These are phyloP conservation scores for Hippoglossus stenolepis DNA, from an alignment of 2,113 vertebrate species.

Conservation along the genomic window DNA sequence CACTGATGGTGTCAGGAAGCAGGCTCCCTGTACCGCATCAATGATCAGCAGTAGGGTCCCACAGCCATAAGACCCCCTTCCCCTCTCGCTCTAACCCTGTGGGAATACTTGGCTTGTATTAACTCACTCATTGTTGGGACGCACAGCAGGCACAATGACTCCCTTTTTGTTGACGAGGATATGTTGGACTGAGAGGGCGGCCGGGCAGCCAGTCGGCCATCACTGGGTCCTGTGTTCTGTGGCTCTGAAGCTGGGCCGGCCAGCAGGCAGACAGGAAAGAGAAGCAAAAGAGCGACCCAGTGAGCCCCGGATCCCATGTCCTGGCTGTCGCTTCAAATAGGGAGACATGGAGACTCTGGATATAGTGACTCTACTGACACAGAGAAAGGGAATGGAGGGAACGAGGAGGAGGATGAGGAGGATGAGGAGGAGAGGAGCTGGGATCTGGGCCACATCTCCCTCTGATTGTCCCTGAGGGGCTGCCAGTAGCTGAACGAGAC, in stretches of 20 bases:
- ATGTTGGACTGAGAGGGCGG: slow-evolving; percentile 12
- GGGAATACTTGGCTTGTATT: slow-evolving; percentile 62
- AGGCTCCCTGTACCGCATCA: background rate
- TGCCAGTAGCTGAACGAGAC: slow-evolving; percentile 54
- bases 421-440: slow-evolving; percentile 9
- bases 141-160: slow-evolving; percentile 59
- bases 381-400: slow-evolving; percentile 24
- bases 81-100: background rate
- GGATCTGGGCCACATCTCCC: slow-evolving; percentile 60
- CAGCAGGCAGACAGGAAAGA: slow-evolving; percentile 49
- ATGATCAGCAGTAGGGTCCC: background rate
- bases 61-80: background rate
- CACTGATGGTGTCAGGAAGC: background rate
- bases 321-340: slow-evolving; percentile 48
- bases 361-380: slow-evolving; percentile 44
- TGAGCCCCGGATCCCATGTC: slow-evolving; percentile 47
- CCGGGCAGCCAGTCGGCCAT: slow-evolving; percentile 15
- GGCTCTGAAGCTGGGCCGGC: slow-evolving; percentile 7
- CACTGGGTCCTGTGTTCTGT: slow-evolving; percentile 61
- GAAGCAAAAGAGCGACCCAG: slow-evolving; percentile 11
- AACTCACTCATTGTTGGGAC: slow-evolving; percentile 62
- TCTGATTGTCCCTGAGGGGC: slow-evolving; percentile 44
- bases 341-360: slow-evolving; percentile 26
- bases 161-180: slow-evolving; percentile 24
- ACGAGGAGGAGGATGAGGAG: background rate